These are phyloP conservation scores for Brachionus rubens DNA, from an alignment of 1,140 invertebrate genomes.

Conservation along the genomic window DNA sequence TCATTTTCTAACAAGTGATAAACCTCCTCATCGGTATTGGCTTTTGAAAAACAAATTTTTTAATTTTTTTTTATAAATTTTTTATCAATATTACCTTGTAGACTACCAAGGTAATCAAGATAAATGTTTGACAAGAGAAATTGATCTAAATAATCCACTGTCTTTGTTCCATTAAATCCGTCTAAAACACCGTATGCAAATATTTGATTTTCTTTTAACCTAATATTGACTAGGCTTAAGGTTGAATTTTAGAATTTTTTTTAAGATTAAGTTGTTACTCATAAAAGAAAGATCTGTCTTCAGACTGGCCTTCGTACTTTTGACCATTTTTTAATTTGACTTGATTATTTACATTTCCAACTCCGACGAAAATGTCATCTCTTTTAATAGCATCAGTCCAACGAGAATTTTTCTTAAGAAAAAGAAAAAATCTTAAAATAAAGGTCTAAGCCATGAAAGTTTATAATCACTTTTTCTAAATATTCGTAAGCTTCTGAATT, in stretches of 20 bases:
- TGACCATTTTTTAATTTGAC: not conserved
- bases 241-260: not conserved
- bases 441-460: not conserved
- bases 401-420: not conserved
- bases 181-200: conserved; percentile 36
- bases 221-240: not conserved
- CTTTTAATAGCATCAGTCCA: conserved; percentile 22
- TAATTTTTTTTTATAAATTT: not conserved
- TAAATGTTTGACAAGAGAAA: conserved; percentile 15
- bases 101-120: conserved; percentile 3
- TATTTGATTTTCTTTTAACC: conserved; percentile 28
- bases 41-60: not conserved
- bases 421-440: not conserved
- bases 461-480: not conserved
- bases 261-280: not conserved
- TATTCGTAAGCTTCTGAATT: not conserved
- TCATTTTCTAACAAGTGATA: not conserved
- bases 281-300: conserved; percentile 10
- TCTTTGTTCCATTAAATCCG: conserved; percentile 26
- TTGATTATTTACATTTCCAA: conserved; percentile 14
- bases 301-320: not conserved
- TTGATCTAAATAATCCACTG: conserved; percentile 28
- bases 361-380: not conserved
- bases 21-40: not conserved
- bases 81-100: not conserved